Evolutionary conservation across 2,888 invertebrate species (phyloP), one percentile per base, ranked within the genome.

Genomic region (Caenorhabditis zanzibari): DNA sequence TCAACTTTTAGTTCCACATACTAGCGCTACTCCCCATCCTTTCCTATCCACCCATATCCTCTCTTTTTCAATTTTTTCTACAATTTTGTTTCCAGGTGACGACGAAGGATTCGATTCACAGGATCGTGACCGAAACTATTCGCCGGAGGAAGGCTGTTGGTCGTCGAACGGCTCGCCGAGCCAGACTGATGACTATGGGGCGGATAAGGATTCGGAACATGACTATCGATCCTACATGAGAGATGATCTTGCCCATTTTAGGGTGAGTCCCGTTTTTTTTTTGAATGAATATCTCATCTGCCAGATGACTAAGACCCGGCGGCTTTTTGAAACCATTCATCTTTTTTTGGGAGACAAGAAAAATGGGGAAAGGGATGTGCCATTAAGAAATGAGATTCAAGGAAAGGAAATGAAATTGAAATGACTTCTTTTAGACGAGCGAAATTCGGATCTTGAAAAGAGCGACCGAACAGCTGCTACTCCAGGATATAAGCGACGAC

Each of bases 401-500:
- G 63, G 54, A 64, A 59, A 52, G 28, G 47, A 54, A 59, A 47
- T 19, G 26, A 38, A 35, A 68, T n/a, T 68, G 16, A 59, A 24
- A 73, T 49, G 35, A 28, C n/a, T 49, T 56, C 38, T 68, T 68
- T 54, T 71, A 80, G 71, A 72, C 75, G n/a, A 80, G 52, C 54
- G 84, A 85, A 69, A 82, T 84, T 71, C 86, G 85, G 1, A 83
- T 88, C 41, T 75, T 88, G 52, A 88, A 87, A 64, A 59, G 88
- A 68, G 77, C 77, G 19, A 82, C 85, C 16, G 82, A 86, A 49
- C 81, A 71, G 32, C 44, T 82, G 47, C 69, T 82, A n/a, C 75
- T 85, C 19, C 81, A 86, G 68, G 88, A 85, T 41, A 82, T 85
- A 38, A 86, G 85, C 54, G 88, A 88, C 64, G 88, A 88, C 47